These are phyloP conservation scores for Drosophila dunni DNA, from an alignment of 1,140 invertebrate species.

Conservation along the genomic window DNA sequence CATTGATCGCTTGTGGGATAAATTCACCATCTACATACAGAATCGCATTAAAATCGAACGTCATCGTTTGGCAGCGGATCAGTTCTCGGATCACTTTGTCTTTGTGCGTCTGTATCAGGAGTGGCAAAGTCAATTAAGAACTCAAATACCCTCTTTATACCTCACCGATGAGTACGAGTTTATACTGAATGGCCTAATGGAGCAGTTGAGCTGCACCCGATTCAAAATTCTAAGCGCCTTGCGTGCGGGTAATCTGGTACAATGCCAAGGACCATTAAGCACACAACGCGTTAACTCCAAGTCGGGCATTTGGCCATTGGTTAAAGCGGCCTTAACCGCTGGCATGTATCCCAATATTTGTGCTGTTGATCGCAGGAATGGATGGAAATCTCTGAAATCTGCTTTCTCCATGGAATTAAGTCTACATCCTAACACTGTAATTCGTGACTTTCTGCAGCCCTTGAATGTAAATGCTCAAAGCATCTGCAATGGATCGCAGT, in stretches of 20 bases:
- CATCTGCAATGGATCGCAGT: conserved; percentile 89
- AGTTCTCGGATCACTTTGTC: conserved; percentile 96
- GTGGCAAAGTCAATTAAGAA: conserved; percentile 88
- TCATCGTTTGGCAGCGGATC: conserved; percentile 90
- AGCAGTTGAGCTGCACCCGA: conserved; percentile 84
- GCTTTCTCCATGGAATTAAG: conserved; percentile 36
- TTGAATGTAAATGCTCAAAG: conserved; percentile 79
- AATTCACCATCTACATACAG: conserved; percentile 87
- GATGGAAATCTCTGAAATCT: conserved; percentile 49
- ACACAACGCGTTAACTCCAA: conserved; percentile 92
- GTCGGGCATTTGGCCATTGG: conserved; percentile 95
- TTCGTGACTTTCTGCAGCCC: conserved; percentile 85
- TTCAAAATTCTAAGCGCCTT: conserved; percentile 93
- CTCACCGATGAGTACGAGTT: conserved; percentile 72
- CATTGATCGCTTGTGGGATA: conserved; percentile 79
- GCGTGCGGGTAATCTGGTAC: conserved; percentile 93
- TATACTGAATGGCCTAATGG: conserved; percentile 66
- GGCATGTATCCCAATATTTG: conserved; percentile 96
- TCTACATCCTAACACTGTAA: conserved; percentile 87
- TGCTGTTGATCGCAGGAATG: conserved; percentile 84
- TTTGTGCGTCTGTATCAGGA: conserved; percentile 94
- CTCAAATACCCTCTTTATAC: conserved; percentile 36
- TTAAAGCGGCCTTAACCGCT: conserved; percentile 94
- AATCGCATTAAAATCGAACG: conserved; percentile 85
- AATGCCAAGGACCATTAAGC: conserved; percentile 90